Evolutionary conservation across 2,113 vertebrate genomes (phyloP).

Genomic region (Cryptotis parvus): DNA sequence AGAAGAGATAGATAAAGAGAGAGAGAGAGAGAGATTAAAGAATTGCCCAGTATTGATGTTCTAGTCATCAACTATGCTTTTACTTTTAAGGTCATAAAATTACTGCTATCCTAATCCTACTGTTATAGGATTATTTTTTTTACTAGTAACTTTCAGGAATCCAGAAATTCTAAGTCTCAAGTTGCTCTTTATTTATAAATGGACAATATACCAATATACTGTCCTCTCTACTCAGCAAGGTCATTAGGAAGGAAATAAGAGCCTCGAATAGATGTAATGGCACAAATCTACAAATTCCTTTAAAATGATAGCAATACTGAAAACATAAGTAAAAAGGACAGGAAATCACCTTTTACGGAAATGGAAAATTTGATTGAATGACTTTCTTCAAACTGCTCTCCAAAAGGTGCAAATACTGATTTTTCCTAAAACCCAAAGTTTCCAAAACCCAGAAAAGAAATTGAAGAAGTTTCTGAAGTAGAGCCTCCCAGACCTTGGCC

Average conservation of each 20-base stretch:
- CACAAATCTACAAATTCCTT: not conserved
- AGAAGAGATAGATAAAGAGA: too few relatives aligned
- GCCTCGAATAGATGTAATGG: not conserved
- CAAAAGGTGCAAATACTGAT: not conserved
- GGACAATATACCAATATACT: not conserved
- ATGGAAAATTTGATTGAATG: not conserved
- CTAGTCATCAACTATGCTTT: not conserved
- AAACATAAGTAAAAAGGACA: not conserved
- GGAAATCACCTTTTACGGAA: conserved; percentile 13
- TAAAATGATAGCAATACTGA: not conserved
- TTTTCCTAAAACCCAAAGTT: not conserved
- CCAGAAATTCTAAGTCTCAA: not conserved
- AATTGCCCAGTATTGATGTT: not conserved
- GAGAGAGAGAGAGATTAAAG: not conserved
- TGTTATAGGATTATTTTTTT: not conserved
- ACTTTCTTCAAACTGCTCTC: not conserved
- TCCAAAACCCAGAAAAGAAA: too few relatives aligned
- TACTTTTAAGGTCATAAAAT: too few relatives aligned
- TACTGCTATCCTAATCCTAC: not conserved
- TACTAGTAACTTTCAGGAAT: not conserved
- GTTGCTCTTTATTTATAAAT: not conserved
- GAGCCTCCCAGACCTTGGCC: too few relatives aligned
- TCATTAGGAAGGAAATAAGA: not conserved
- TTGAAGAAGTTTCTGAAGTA: too few relatives aligned
- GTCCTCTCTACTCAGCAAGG: not conserved